Percentiles rank a stretch among this genome's conserved stretches.
phyloP scores from a whole-genome alignment of 2,797 vertebrate species.

The Channallabes apus region DNA sequence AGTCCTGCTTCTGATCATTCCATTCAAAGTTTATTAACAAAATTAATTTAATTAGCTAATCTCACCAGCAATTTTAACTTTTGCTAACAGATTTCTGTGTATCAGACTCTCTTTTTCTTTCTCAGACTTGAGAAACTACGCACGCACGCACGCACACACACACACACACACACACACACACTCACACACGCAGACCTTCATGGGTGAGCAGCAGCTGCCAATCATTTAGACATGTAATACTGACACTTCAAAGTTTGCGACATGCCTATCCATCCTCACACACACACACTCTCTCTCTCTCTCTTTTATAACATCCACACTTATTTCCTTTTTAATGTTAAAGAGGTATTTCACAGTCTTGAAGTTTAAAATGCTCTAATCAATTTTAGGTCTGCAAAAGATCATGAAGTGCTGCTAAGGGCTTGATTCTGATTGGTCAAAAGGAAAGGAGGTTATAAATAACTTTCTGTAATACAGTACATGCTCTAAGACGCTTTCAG shows the following conservation, averaged over 20 bases:
- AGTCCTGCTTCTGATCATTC: neutral
- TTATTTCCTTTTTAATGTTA: neutral
- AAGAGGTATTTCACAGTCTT: neutral
- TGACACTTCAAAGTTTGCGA: neutral
- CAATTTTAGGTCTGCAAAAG: neutral
- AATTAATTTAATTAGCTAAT: neutral
- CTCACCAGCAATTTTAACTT: neutral
- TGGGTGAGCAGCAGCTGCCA: constrained; percentile 2
- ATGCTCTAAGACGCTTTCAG: neutral
- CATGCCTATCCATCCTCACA: neutral
- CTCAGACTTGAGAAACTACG: neutral
- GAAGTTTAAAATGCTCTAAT: neutral
- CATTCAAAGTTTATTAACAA: neutral
- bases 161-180: neutral
- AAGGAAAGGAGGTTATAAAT: neutral
- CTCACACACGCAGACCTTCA: neutral
- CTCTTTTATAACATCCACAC: neutral
- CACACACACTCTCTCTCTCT: no score
- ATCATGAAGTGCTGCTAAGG: neutral
- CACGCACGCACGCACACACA: neutral
- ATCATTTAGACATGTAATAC: constrained; percentile 20
- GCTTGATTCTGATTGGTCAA: neutral
- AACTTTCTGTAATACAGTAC: neutral
- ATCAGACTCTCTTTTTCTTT: neutral
- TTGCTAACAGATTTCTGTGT: neutral